Evolutionary conservation across 2,888 invertebrate genomes (phyloP).

Genomic region (Eupithecia dodoneata): DNA sequence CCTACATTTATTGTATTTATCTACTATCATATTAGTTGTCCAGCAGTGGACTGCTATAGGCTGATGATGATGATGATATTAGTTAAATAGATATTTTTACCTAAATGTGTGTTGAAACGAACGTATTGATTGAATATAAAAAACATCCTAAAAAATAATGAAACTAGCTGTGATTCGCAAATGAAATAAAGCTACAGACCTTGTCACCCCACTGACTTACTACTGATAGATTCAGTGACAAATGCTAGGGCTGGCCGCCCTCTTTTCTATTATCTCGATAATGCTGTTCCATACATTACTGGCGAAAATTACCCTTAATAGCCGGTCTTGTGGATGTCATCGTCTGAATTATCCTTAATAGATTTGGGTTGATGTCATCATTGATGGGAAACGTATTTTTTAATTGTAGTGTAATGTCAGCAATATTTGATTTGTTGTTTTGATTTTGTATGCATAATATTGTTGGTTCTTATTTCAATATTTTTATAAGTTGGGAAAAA

Average conservation of each 20-base stretch:
- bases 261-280: slow-evolving; percentile 72
- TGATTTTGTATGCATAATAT: neutral
- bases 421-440: neutral
- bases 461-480: too few relatives aligned
- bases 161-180: neutral
- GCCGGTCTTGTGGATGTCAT: slow-evolving; percentile 50
- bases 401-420: neutral
- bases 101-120: neutral
- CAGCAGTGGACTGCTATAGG: too few relatives aligned
- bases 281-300: slow-evolving; percentile 67
- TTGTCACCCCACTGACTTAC: slow-evolving; percentile 56
- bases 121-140: neutral
- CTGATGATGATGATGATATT: too few relatives aligned
- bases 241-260: slow-evolving; percentile 58
- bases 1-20: too few relatives aligned
- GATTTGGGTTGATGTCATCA: slow-evolving; percentile 8
- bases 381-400: slow-evolving; percentile 8
- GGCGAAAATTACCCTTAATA: slow-evolving; percentile 65
- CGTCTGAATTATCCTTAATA: slow-evolving; percentile 33
- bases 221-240: slow-evolving; percentile 65
- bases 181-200: slow-evolving; percentile 19
- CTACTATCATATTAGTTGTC: too few relatives aligned
- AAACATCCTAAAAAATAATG: neutral
- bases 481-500: too few relatives aligned
- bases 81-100: too few relatives aligned